A percentile compares a stretch with the other conserved stretches of the same genome.
Evolutionary conservation across 1,140 invertebrate genomes (phyloP).

Genomic region (Globodera ellingtonae): DNA sequence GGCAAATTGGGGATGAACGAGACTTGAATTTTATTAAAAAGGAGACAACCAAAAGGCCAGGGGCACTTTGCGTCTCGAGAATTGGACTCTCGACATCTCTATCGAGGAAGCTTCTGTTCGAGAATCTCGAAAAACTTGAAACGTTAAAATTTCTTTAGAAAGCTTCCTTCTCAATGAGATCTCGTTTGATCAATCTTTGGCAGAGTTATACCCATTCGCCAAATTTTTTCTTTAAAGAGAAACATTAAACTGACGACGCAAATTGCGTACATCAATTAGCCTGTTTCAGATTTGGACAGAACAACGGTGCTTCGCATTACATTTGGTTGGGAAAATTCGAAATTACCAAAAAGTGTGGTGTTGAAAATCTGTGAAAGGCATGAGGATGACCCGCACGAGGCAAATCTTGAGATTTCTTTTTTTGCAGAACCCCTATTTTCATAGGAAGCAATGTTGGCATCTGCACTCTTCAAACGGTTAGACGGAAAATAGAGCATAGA

Average conservation of each 20-base stretch:
- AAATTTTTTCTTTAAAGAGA: background rate
- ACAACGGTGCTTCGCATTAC: constrained; percentile 57
- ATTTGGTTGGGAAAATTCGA: constrained; percentile 62
- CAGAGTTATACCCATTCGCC: too few relatives aligned
- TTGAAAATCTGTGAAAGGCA: constrained; percentile 55
- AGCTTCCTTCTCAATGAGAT: too few relatives aligned
- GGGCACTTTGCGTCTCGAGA: too few relatives aligned
- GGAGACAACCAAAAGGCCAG: too few relatives aligned
- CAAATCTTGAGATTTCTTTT: background rate
- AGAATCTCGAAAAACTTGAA: background rate
- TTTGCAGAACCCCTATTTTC: constrained; percentile 6
- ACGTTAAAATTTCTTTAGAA: too few relatives aligned
- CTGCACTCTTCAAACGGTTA: constrained; percentile 16
- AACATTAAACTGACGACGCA: too few relatives aligned
- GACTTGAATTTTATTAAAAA: too few relatives aligned
- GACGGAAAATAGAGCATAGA: background rate
- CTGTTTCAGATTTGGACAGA: constrained; percentile 53
- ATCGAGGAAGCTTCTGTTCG: background rate
- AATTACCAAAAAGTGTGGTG: constrained; percentile 56
- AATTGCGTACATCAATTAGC: too few relatives aligned
- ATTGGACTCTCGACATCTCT: too few relatives aligned
- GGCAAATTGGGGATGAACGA: too few relatives aligned
- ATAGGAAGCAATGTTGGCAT: constrained; percentile 32
- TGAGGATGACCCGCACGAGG: constrained; percentile 39
- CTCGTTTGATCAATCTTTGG: too few relatives aligned